Conservation (phyloP, 2,888 invertebrate genomes). For the Crioceris asparagi region DNA sequence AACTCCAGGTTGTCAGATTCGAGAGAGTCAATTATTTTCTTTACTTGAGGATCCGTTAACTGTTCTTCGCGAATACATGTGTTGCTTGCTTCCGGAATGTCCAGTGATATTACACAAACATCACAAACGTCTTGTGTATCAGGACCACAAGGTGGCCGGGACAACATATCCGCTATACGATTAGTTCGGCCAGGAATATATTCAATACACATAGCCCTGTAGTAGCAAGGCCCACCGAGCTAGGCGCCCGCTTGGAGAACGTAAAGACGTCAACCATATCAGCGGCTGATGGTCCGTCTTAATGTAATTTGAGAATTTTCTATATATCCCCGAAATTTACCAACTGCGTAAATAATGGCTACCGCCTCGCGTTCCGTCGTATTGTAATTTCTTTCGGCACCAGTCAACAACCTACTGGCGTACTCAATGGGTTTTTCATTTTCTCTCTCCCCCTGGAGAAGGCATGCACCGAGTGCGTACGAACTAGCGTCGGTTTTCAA, state of each 20-base stretch:
- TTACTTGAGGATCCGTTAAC: no score
- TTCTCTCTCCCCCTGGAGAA: constrained; percentile 16
- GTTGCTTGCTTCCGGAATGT: no score
- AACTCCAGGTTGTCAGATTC: no score
- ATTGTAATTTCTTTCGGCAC: constrained; percentile 16
- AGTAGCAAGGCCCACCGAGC: constrained; percentile 9
- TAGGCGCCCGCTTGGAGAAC: constrained; percentile 9
- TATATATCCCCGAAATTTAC: constrained; percentile 33
- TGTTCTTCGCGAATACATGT: no score
- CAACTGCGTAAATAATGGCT: constrained; percentile 25
- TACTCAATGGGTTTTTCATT: constrained; percentile 7
- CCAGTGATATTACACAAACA: no score
- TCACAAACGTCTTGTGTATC: no score
- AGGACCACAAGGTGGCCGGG: constrained; percentile 8
- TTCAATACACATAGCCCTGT: constrained; percentile 8
- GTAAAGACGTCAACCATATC: constrained; percentile 31
- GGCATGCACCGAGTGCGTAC: constrained; percentile 17
- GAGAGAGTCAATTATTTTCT: no score
- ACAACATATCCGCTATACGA: constrained; percentile 8
- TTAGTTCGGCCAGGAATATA: constrained; percentile 8
- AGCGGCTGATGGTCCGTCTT: constrained; percentile 38
- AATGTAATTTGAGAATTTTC: no score
- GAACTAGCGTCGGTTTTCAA: constrained; percentile 21
- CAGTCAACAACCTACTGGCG: no score
- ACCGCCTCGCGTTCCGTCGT: constrained; percentile 19